phyloP scores from a whole-genome alignment of 2,888 invertebrate genomes.

The Erannis defoliaria region DNA sequence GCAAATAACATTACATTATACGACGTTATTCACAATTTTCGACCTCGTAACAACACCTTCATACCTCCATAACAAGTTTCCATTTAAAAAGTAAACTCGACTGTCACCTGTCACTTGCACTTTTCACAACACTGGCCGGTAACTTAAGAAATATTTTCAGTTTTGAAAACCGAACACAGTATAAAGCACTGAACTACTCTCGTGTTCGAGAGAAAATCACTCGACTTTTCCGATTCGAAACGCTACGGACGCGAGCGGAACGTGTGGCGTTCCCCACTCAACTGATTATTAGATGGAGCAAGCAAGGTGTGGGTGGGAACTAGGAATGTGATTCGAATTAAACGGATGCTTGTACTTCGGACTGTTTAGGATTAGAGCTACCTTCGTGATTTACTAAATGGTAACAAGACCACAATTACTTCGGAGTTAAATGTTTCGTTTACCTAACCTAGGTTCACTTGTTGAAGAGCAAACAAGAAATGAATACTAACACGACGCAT shows the following conservation, averaged over 20 bases:
- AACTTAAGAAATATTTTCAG: constrained; percentile 4
- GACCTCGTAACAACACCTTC: constrained; percentile 31
- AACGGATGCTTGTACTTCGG: constrained; percentile 18
- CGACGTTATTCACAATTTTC: constrained; percentile 20
- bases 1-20: constrained; percentile 36
- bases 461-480: too few relatives aligned
- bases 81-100: constrained; percentile 10
- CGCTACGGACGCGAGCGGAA: constrained; percentile 49
- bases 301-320: constrained; percentile 40
- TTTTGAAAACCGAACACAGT: constrained; percentile 11
- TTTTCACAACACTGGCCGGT: constrained; percentile 21
- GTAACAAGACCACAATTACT: too few relatives aligned
- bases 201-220: constrained; percentile 31
- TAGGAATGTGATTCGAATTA: constrained; percentile 38
- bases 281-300: constrained; percentile 49
- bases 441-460: too few relatives aligned
- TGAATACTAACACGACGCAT: too few relatives aligned
- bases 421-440: too few relatives aligned
- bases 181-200: constrained; percentile 37
- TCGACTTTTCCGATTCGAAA: constrained; percentile 38
- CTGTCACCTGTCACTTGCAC: constrained; percentile 31
- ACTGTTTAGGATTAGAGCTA: background rate
- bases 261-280: constrained; percentile 39
- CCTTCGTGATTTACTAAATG: constrained; percentile 3
- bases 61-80: constrained; percentile 18